These are phyloP conservation scores for Chinchilla lanigera DNA, from an alignment of 2,113 vertebrate genomes.

Conservation along the genomic window DNA sequence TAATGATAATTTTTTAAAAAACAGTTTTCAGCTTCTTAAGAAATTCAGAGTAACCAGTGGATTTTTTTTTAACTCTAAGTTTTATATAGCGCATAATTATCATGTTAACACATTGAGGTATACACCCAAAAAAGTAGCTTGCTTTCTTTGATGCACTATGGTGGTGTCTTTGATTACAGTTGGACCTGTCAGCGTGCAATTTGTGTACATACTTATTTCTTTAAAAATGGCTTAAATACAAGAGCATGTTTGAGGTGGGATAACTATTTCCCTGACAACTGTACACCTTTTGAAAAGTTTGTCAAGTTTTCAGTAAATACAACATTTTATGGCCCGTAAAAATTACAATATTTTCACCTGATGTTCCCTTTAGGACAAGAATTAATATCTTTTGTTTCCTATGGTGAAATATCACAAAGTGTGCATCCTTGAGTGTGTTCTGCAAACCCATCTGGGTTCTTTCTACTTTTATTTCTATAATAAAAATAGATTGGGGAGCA, in stretches of 20 bases:
- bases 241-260: background rate
- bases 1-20: constrained; percentile 14
- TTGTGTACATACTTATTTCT: background rate
- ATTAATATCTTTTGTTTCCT: constrained; percentile 34
- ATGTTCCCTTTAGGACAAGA: background rate
- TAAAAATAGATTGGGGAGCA: background rate
- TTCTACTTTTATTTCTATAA: background rate
- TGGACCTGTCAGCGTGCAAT: background rate
- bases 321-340: background rate
- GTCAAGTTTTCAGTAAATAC: background rate
- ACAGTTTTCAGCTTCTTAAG: background rate
- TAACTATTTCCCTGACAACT: constrained; percentile 20
- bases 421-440: background rate
- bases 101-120: background rate
- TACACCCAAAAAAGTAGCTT: background rate
- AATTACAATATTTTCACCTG: constrained; percentile 35
- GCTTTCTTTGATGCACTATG: background rate
- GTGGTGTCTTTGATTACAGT: background rate
- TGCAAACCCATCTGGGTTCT: constrained; percentile 1
- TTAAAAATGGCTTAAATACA: constrained; percentile 2
- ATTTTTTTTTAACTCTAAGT: background rate
- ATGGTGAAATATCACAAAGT: background rate
- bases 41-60: background rate
- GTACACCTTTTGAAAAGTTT: background rate
- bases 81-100: background rate